phyloP scores from a whole-genome alignment of 1,140 invertebrate species.

The Fopius arisanus region DNA sequence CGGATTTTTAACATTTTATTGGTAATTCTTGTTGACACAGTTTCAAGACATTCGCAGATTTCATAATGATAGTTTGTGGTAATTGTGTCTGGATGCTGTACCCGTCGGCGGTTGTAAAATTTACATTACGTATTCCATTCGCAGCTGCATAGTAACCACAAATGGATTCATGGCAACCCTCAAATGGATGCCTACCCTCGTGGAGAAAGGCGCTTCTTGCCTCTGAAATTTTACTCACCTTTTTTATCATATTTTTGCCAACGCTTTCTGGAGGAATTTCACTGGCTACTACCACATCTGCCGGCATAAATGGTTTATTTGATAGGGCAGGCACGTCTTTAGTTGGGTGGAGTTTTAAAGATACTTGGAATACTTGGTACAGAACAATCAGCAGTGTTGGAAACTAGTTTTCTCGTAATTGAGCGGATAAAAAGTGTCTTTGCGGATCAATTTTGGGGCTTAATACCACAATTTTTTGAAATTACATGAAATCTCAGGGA shows the following conservation, averaged over 20 bases:
- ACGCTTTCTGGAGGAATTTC: background rate
- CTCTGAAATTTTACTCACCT: background rate
- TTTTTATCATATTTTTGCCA: background rate
- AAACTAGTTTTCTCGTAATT: background rate
- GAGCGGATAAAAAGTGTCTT: background rate
- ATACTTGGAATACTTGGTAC: background rate
- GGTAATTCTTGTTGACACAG: background rate
- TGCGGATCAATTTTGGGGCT: too few relatives aligned
- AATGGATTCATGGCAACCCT: constrained; percentile 2
- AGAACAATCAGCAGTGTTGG: background rate
- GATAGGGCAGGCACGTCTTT: background rate
- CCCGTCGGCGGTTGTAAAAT: background rate
- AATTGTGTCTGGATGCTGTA: background rate
- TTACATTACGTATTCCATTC: constrained; percentile 1
- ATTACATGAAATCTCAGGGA: too few relatives aligned
- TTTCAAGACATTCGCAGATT: background rate
- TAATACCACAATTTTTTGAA: too few relatives aligned
- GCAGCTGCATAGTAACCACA: background rate
- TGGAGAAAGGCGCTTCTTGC: background rate
- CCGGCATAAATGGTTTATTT: background rate
- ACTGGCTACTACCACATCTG: background rate
- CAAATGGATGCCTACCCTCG: background rate
- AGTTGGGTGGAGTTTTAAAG: background rate
- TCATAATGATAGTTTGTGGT: background rate
- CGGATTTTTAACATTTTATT: background rate